phyloP scores from a whole-genome alignment of 2,797 vertebrate genomes.

The Heterohyrax brucei region DNA sequence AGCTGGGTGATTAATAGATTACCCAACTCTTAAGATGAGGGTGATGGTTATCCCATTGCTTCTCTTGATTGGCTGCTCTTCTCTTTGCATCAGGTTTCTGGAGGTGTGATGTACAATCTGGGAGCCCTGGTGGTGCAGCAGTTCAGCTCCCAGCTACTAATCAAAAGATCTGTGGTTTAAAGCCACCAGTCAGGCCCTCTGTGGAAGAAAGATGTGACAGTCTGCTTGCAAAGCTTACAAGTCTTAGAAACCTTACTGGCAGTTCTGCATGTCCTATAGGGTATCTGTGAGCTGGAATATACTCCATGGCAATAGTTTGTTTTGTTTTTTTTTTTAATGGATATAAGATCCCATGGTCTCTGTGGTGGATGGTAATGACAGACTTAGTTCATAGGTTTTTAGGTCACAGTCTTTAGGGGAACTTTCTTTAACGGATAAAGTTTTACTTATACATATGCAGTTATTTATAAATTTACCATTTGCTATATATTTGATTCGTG shows the following conservation, averaged over 20 bases:
- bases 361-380: background rate
- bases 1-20: too few species aligned
- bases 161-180: too few species aligned
- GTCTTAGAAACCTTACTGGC: background rate
- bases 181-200: too few species aligned
- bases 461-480: constrained; percentile 22
- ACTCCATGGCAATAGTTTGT: too few species aligned
- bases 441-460: constrained; percentile 18
- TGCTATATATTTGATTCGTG: constrained; percentile 13
- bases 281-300: too few species aligned
- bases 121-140: too few species aligned
- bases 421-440: constrained; percentile 39
- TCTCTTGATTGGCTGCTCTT: background rate
- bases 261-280: background rate
- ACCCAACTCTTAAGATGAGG: background rate
- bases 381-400: background rate
- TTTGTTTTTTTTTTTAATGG: background rate
- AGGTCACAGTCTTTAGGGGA: constrained; percentile 10
- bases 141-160: too few species aligned
- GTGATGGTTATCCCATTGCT: background rate
- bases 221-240: background rate
- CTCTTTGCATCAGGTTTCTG: background rate
- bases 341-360: background rate
- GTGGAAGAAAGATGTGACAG: too few species aligned
- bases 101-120: background rate